Percentiles rank a stretch among this genome's conserved stretches.
Conservation (phyloP, 2,113 vertebrate genomes). For the Sorex araneus region DNA sequence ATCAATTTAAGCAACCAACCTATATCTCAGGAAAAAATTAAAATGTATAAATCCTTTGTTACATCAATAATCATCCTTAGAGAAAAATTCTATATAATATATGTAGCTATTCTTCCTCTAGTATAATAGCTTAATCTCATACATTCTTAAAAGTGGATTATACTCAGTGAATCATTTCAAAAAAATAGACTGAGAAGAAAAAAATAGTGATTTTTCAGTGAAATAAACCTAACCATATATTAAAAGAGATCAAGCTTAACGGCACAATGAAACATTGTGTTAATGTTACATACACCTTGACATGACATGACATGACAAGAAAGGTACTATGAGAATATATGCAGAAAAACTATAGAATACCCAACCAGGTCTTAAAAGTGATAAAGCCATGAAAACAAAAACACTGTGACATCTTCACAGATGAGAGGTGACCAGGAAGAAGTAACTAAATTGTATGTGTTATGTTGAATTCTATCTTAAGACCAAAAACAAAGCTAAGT, state of each 20-base stretch:
- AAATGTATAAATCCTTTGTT: neutral
- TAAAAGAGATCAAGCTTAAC: neutral
- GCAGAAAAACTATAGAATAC: neutral
- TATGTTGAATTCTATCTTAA: neutral
- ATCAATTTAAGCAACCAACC: neutral
- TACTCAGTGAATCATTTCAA: neutral
- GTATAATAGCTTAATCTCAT: neutral
- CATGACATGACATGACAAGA: neutral
- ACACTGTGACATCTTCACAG: neutral
- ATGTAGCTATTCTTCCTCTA: neutral
- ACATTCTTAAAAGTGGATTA: neutral
- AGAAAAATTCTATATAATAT: neutral
- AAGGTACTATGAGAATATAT: neutral
- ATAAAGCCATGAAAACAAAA: neutral
- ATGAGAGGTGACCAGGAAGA: neutral
- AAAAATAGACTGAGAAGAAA: neutral
- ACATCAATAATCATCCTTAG: neutral
- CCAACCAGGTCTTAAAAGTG: neutral
- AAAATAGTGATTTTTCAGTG: neutral
- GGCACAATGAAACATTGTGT: neutral
- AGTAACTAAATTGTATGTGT: neutral
- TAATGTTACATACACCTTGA: neutral
- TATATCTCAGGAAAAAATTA: slow-evolving; percentile 9
- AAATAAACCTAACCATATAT: neutral
- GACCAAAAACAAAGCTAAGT: too few relatives aligned